Evolutionary conservation across 2,888 invertebrate species (phyloP).

Genomic region (Catocala fraxini): DNA sequence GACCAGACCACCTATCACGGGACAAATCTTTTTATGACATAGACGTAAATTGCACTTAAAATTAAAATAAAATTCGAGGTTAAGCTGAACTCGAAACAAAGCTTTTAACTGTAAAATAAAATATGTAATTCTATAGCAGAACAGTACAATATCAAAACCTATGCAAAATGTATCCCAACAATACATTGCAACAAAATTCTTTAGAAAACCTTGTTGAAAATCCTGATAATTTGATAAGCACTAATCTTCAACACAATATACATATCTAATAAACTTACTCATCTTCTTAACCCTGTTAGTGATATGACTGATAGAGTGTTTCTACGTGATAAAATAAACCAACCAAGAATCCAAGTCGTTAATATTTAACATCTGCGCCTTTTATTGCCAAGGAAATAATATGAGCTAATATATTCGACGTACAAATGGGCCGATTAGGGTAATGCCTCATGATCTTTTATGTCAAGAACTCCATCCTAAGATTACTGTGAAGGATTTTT

Average conservation of each 20-base stretch:
- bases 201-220: not conserved
- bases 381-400: slow-evolving; percentile 46
- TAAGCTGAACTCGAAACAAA: too few relatives aligned
- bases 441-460: slow-evolving; percentile 17
- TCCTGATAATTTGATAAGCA: not conserved
- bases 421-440: slow-evolving; percentile 40
- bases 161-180: too few relatives aligned
- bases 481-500: not conserved
- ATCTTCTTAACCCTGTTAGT: slow-evolving; percentile 29
- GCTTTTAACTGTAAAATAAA: too few relatives aligned
- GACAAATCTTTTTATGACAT: too few relatives aligned
- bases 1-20: too few relatives aligned
- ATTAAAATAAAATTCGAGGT: too few relatives aligned
- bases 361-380: slow-evolving; percentile 68
- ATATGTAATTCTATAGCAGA: too few relatives aligned
- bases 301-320: slow-evolving; percentile 64
- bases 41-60: too few relatives aligned
- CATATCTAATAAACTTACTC: slow-evolving; percentile 2
- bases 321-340: slow-evolving; percentile 58
- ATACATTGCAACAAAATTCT: too few relatives aligned
- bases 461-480: not conserved
- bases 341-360: slow-evolving; percentile 54
- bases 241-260: slow-evolving; percentile 4
- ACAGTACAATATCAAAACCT: too few relatives aligned
- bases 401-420: slow-evolving; percentile 26